phyloP scores from a whole-genome alignment of 1,140 invertebrate species.

The Hydropsyche tenuis region DNA sequence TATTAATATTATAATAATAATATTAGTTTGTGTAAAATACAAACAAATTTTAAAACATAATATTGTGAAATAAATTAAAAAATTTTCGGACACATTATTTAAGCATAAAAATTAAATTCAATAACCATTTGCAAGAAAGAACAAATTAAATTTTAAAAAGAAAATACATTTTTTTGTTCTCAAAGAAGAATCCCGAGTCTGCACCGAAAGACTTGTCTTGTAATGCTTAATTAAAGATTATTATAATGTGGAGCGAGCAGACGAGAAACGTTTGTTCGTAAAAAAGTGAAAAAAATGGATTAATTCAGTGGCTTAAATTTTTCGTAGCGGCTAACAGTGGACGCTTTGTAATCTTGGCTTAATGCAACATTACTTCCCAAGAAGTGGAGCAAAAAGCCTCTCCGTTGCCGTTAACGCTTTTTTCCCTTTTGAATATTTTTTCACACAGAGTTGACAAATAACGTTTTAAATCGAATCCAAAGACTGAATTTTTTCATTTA shows the following conservation, averaged over 20 bases:
- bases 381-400: conserved; percentile 9
- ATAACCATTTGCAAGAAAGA: too few relatives aligned
- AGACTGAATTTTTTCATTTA: too few relatives aligned
- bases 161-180: too few relatives aligned
- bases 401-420: conserved; percentile 5
- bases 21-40: too few relatives aligned
- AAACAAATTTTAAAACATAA: too few relatives aligned
- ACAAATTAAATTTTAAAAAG: too few relatives aligned
- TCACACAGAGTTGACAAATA: conserved; percentile 7
- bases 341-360: conserved; percentile 28
- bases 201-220: not conserved
- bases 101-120: too few relatives aligned
- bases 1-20: too few relatives aligned
- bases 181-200: too few relatives aligned
- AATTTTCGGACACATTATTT: too few relatives aligned
- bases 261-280: not conserved
- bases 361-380: conserved; percentile 21
- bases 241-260: not conserved
- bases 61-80: too few relatives aligned
- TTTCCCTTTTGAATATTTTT: not conserved
- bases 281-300: conserved; percentile 5
- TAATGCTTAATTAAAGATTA: conserved; percentile 17
- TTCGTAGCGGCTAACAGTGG: conserved; percentile 18
- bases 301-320: conserved; percentile 28
- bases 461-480: conserved; percentile 8